phyloP scores from a whole-genome alignment of 2,888 invertebrate genomes.

The Stomorhina lunata region DNA sequence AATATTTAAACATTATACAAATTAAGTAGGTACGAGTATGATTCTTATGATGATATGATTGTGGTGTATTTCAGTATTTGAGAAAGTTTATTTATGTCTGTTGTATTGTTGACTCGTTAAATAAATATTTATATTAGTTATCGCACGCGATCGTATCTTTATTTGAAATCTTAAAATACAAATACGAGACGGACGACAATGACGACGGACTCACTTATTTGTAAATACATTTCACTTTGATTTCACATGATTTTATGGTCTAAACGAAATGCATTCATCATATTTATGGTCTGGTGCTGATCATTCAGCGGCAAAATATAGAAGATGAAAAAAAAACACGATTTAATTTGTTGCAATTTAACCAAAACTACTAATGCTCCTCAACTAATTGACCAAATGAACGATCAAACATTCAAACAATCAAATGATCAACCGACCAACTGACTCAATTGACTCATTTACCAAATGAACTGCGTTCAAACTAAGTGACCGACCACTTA shows the following conservation, averaged over 20 bases:
- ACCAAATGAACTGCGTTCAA: neutral
- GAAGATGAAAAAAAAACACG: slow-evolving; percentile 10
- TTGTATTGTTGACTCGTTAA: slow-evolving; percentile 42
- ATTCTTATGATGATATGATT: neutral
- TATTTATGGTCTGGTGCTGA: slow-evolving; percentile 39
- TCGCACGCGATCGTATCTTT: slow-evolving; percentile 55
- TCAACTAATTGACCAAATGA: slow-evolving; percentile 27
- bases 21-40: neutral
- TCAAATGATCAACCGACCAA: slow-evolving; percentile 7
- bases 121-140: slow-evolving; percentile 52
- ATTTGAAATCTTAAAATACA: slow-evolving; percentile 25
- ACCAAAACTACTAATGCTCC: slow-evolving; percentile 23
- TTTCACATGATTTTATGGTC: slow-evolving; percentile 19
- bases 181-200: neutral
- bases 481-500: neutral
- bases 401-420: too few relatives aligned
- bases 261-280: slow-evolving; percentile 46
- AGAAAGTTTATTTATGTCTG: neutral
- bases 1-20: slow-evolving; percentile 7
- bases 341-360: slow-evolving; percentile 49
- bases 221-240: neutral
- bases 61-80: neutral
- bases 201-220: slow-evolving; percentile 16
- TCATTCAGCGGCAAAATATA: slow-evolving; percentile 47
- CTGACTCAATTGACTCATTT: neutral